Base-by-base conservation (phyloP, 2,113 vertebrate species). In the Varanus salvator region DNA sequence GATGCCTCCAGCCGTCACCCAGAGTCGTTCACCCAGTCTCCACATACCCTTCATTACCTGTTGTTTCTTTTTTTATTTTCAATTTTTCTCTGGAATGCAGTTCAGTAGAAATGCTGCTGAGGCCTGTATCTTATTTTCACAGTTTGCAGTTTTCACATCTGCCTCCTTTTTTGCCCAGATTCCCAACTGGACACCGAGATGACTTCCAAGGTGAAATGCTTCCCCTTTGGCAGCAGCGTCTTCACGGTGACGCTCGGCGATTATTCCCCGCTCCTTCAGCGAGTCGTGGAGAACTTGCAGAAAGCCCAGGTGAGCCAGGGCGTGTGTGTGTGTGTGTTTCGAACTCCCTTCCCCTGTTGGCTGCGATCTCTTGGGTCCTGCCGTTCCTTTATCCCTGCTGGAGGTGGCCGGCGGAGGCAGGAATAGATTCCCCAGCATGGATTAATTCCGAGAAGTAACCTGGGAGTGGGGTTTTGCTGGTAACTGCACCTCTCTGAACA, bases 161-260 rank as follows among this genome's bases (percentile, higher is more conserved):
- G 8, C 21, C n/a, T 29, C 50, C 27, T 25, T 27, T 80, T 29
- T 83, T 31, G 17, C 48, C 44, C 90, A 98, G 98, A 98, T 72
- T 90, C 96, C 75, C 71, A 96, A 1, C 90, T 95, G 19, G 97
- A 98, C 0, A 97, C 97, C 0, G 98, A 98, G 54, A 88, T 96
- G 90, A 84, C 92, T 23, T 84, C 95, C 83, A 95, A 98, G 97
- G 77, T 98, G 97, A 94, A 97, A 74, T 91, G 82, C 76, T 98
- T 97, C 29, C 96, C 95, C 69, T 99, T 98, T 93, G 98, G 96
- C 80, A 97, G 97, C 76, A 95, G 95, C 77, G 93, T 94, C 44
- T 98, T 99, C 94, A 95, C 80, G 14, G 98, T 99, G 93, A 98
- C 96, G 48, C 97, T 98, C 27, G 98, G 98, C 14, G 98, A 99